A percentile compares a stretch with the other conserved stretches of the same genome.
phyloP scores from a whole-genome alignment of 2,888 invertebrate genomes.

The Icerya purchasi region DNA sequence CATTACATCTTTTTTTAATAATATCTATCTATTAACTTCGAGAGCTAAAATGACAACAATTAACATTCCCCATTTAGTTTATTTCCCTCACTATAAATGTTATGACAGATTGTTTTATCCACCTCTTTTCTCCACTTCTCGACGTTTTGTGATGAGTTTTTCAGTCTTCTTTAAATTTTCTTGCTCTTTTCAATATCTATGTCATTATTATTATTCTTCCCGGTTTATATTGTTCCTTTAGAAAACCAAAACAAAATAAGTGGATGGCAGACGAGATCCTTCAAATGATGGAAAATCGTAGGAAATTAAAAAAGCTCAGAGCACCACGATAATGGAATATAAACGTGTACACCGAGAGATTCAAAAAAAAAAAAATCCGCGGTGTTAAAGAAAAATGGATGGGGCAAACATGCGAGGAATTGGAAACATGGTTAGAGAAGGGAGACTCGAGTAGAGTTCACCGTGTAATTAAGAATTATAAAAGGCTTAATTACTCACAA shows the following conservation, averaged over 20 bases:
- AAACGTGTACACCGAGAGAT: not conserved
- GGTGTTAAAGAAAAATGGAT: not conserved
- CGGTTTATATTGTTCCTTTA: too few species aligned
- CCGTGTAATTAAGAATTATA: not conserved
- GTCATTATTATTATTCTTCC: too few species aligned
- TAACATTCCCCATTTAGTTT: too few species aligned
- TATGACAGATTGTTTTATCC: too few species aligned
- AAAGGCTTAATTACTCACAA: not conserved
- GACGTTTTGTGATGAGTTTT: too few species aligned
- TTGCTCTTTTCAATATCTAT: too few species aligned
- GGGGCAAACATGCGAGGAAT: not conserved
- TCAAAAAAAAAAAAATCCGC: not conserved
- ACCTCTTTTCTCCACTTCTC: too few species aligned
- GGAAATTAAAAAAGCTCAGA: not conserved
- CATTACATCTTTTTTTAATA: too few species aligned
- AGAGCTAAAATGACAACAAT: too few species aligned
- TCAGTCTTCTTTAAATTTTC: too few species aligned
- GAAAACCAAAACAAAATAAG: not conserved
- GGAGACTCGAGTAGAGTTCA: not conserved
- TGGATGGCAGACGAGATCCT: not conserved
- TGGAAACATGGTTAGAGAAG: not conserved
- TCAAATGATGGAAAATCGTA: not conserved
- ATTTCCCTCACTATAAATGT: too few species aligned
- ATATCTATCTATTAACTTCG: too few species aligned
- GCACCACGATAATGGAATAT: not conserved